Conservation (phyloP, 2,888 invertebrate genomes). For the Cerceris rybyensis region DNA sequence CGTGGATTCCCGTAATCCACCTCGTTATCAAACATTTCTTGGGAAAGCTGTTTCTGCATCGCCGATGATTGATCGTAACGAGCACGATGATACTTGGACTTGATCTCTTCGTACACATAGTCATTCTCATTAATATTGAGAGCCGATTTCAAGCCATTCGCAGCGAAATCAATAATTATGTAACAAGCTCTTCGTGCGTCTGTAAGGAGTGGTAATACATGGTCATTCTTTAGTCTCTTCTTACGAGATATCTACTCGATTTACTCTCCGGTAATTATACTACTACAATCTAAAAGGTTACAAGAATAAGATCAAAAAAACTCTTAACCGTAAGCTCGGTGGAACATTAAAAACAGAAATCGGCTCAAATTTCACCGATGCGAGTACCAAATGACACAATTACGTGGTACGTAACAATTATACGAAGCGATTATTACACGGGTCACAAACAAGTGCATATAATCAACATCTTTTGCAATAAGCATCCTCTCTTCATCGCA, state of each 20-base stretch:
- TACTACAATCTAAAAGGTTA: neutral
- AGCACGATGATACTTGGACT: slow-evolving; percentile 7
- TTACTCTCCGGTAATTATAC: neutral
- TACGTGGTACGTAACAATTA: neutral
- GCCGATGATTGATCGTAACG: slow-evolving; percentile 19
- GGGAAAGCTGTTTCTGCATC: slow-evolving; percentile 8
- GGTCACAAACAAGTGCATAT: neutral
- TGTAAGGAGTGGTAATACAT: slow-evolving; percentile 32
- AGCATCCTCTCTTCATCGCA: neutral
- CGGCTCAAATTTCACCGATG: too few species aligned
- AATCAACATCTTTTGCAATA: neutral
- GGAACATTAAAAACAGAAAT: neutral
- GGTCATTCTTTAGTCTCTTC: neutral
- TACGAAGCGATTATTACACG: neutral
- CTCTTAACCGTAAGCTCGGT: neutral
- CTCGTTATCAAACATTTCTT: neutral
- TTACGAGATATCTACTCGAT: neutral
- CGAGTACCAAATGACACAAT: too few species aligned
- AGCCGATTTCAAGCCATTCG: slow-evolving; percentile 67
- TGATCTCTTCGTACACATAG: slow-evolving; percentile 24
- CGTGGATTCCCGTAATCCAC: neutral
- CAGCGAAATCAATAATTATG: slow-evolving; percentile 68
- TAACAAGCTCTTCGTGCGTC: slow-evolving; percentile 71
- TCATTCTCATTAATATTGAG: slow-evolving; percentile 44
- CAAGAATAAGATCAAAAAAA: neutral